Evolutionary conservation across 2,113 vertebrate genomes (phyloP), one percentile per base, ranked within the genome.

Genomic region (Pygoscelis adeliae): DNA sequence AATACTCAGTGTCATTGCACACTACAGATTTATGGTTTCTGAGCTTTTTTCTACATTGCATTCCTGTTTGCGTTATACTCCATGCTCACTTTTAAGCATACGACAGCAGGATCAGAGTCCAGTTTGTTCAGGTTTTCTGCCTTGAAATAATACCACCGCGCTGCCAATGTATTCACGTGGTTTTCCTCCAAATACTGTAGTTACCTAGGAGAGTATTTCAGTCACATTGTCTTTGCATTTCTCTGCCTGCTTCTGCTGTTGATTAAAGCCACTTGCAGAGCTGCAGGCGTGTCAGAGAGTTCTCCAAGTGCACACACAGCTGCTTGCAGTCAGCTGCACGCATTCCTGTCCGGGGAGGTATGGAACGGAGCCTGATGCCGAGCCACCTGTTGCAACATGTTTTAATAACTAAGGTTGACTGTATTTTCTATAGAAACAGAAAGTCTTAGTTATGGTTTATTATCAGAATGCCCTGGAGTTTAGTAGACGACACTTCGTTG

Each of bases 361-460:
- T 12, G 53, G 61, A 91, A 71, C 4, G 5, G 53, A 56, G 67
- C 74, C 13, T 25, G 56, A 90, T 29, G 2, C 21, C 46, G 50
- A 53, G 61, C 59, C 97, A 97, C 95, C 95, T 98, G 97, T 86
- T 86, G 34, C 77, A 50, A n/a, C 38, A 83, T 67, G 20, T 69
- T 92, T 83, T 83, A 92, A 50, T 86, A 83, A 73, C 46, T 70
- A 34, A 52, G 49, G 62, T 12, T 83, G 50, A 55, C 30, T 36
- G 3, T 36, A 67, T 74, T 85, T 78, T 80, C 81, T 49, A 66
- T 11, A 25, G 26, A 77, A 90, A 58, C 5, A 90, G 22, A 88
- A 88, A 74, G 19, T 67, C 46, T 71, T 73, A 38, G 15, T 26
- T 66, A 34, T 9, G 14, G 15, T 49, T 90, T 59, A 30, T 52